A percentile compares a stretch with the other conserved stretches of the same genome.
These are phyloP conservation scores for Gasterosteus nipponicus DNA, from an alignment of 2,113 vertebrate genomes.

Conservation along the genomic window DNA sequence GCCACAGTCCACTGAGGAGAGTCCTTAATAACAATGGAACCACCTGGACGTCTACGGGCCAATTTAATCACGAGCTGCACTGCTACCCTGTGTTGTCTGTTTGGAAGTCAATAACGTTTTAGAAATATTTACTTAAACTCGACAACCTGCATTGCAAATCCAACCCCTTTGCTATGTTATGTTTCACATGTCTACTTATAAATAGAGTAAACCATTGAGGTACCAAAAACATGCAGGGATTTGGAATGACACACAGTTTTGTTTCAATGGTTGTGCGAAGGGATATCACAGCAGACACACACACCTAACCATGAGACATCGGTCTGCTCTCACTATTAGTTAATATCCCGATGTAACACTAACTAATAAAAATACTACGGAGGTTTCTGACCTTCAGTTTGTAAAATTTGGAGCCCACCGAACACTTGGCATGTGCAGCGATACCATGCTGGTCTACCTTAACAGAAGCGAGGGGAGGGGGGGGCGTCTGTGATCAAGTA, in stretches of 20 bases:
- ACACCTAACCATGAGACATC: no score
- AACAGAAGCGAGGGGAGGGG: constrained; percentile 25
- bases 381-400: neutral
- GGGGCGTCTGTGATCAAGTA: constrained; percentile 36
- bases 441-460: constrained; percentile 35
- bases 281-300: neutral
- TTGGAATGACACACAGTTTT: neutral
- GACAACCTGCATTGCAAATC: constrained; percentile 35
- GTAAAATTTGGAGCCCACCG: constrained; percentile 37
- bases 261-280: constrained; percentile 9
- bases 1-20: constrained; percentile 18
- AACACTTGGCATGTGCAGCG: constrained; percentile 33
- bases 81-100: neutral
- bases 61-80: constrained; percentile 12
- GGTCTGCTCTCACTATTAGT: no score
- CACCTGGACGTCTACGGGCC: constrained; percentile 22
- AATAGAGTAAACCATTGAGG: no score
- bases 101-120: constrained; percentile 8
- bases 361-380: no score
- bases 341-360: no score
- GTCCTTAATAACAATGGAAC: constrained; percentile 30
- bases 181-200: neutral
- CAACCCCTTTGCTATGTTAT: neutral
- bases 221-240: no score
- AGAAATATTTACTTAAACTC: constrained; percentile 32